These are phyloP conservation scores for Aphelenchoides bicaudatus DNA, from an alignment of 2,888 invertebrate species.

Conservation along the genomic window DNA sequence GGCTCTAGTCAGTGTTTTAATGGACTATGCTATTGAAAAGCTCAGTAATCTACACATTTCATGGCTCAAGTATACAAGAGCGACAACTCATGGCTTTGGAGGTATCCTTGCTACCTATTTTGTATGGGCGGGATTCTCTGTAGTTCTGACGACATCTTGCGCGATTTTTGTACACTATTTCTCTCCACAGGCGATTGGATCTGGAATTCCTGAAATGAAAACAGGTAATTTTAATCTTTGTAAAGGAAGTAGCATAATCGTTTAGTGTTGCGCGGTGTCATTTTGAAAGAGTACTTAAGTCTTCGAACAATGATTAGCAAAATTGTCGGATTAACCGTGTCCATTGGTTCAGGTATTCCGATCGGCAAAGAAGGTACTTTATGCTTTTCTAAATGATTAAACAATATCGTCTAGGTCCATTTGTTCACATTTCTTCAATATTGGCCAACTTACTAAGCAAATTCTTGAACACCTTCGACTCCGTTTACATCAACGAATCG, in stretches of 20 bases:
- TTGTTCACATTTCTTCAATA: constrained; percentile 96
- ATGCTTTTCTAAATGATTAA: constrained; percentile 32
- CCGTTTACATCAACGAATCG: constrained; percentile 51
- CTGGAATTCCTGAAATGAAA: constrained; percentile 35
- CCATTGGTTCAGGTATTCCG: constrained; percentile 89
- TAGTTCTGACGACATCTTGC: constrained; percentile 42
- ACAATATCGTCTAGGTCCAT: constrained; percentile 84
- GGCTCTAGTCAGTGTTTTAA: constrained; percentile 58
- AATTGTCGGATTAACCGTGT: constrained; percentile 86
- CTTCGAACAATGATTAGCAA: constrained; percentile 90
- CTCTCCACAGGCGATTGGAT: constrained; percentile 87
- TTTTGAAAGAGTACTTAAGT: constrained; percentile 92
- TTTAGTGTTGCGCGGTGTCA: constrained; percentile 85
- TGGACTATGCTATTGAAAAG: constrained; percentile 50
- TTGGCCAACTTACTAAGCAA: constrained; percentile 87
- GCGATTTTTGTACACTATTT: constrained; percentile 81
- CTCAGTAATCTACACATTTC: constrained; percentile 40
- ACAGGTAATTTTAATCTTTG: constrained; percentile 27
- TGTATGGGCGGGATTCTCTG: constrained; percentile 47
- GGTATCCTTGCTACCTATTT: not conserved
- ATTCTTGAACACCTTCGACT: constrained; percentile 70
- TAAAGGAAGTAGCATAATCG: constrained; percentile 75
- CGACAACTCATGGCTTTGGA: not conserved
- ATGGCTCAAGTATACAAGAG: not conserved
- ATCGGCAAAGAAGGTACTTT: constrained; percentile 94